Evolutionary conservation across 2,888 invertebrate species (phyloP), one percentile per base, ranked within the genome.

Genomic region (Pristionchus exspectatus): DNA sequence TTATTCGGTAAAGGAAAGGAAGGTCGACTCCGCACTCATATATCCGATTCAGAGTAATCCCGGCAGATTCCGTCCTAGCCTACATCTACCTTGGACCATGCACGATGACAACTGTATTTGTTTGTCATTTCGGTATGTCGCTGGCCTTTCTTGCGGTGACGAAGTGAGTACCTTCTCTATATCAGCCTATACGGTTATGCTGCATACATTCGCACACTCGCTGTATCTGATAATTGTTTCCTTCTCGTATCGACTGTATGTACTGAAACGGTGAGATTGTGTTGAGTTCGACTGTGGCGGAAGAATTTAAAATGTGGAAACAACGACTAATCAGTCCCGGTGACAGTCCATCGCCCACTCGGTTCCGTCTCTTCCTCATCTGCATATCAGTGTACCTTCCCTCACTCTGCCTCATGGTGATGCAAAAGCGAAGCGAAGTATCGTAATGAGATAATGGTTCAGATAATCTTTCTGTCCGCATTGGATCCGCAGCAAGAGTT

Each of bases 171-270:
- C 10, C 44, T 50, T 50, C 44, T 30, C n/a, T 56, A 83, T 83
- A 2, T 59, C 56, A 85, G 84, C 84, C 27, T 66, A 87, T 27
- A 69, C 66, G 44, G 66, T 69, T 1, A 87, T 87, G 87, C 5
- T 87, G 50, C 69, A 87, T 50, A 87, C 87, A 38, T 87, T 87
- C 69, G 87, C 87, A 18, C 87, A 69, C 16, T 87, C 87, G 0
- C 27, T 87, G 16, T 87, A 87, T 69, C 44, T 87, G 14, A 87
- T 87, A 30, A 69, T 87, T n/a, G 66, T 87, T n/a, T 87, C 87
- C 9, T 87, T 87, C 69, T 87, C 66, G 27, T 87, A 87, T 69
- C 66, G 87, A 24, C 30, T 87, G 38, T 87, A 69, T 27, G 69
- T 87, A 12, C 14, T 87, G 27, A 66, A 59, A 69, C 66, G 69